phyloP scores from a whole-genome alignment of 2,888 invertebrate genomes.

The Odontomyia ornata region DNA sequence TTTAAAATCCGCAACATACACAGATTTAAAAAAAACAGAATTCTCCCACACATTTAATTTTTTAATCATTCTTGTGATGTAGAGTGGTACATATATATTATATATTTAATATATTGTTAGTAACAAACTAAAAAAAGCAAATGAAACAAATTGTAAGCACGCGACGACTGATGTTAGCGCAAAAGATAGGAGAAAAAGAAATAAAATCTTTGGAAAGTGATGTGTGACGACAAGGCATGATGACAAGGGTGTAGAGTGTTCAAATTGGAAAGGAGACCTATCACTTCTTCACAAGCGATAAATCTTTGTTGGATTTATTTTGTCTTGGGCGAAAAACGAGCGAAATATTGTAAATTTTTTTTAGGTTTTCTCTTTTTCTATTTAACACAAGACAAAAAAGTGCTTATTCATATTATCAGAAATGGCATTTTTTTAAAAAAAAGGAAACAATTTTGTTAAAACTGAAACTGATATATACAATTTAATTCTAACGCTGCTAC shows the following conservation, averaged over 20 bases:
- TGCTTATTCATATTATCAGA: conserved; percentile 32
- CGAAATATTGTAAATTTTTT: conserved; percentile 5
- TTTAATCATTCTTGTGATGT: conserved; percentile 17
- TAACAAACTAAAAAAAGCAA: conserved; percentile 3
- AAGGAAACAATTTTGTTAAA: conserved; percentile 22
- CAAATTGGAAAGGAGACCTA: background rate
- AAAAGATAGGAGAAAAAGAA: background rate
- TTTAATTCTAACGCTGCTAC: conserved; percentile 37
- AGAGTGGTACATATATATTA: conserved; percentile 1
- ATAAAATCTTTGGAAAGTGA: background rate
- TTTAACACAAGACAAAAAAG: conserved; percentile 7
- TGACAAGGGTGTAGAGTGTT: too few relatives aligned
- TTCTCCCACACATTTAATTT: background rate
- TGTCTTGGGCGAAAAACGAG: background rate
- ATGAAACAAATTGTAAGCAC: conserved; percentile 4
- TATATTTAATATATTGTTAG: background rate
- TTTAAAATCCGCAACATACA: background rate
- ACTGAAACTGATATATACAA: background rate
- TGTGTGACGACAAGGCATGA: too few relatives aligned
- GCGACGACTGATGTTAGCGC: conserved; percentile 3
- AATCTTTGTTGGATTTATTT: conserved; percentile 19
- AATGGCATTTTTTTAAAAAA: conserved; percentile 27
- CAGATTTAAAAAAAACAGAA: background rate
- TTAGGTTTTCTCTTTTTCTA: conserved; percentile 24
- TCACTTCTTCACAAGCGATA: background rate